Conservation (phyloP, 2,113 vertebrate species). For the Pomatostomus ruficeps region DNA sequence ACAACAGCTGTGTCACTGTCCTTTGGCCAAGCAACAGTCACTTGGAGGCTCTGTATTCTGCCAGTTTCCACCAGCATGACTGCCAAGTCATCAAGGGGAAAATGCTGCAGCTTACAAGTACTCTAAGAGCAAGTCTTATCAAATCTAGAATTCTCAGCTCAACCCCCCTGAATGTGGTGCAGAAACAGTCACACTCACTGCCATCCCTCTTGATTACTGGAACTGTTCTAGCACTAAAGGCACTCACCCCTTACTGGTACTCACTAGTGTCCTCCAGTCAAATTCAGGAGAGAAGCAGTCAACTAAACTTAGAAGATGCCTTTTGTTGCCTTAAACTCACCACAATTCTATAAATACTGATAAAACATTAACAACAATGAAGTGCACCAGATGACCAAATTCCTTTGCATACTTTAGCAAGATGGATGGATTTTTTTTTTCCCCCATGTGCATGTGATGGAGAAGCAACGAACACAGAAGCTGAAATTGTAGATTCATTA, state of each 20-base stretch:
- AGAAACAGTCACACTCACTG: not conserved
- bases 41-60: not conserved
- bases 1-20: not conserved
- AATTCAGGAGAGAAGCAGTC: not conserved
- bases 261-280: not conserved
- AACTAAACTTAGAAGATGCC: not conserved
- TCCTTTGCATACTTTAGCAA: not conserved
- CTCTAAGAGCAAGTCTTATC: not conserved
- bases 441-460: not conserved
- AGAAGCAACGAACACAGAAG: not conserved
- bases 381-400: not conserved
- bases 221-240: not conserved
- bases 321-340: not conserved
- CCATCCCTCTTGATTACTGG: not conserved
- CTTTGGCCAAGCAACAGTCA: not conserved
- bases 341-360: not conserved
- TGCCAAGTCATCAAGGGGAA: not conserved
- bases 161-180: not conserved
- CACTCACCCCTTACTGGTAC: not conserved
- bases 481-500: not conserved
- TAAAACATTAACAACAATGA: not conserved
- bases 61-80: not conserved
- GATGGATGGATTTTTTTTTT: not conserved
- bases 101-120: not conserved
- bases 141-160: not conserved